Evolutionary conservation across 2,113 vertebrate species (phyloP), one percentile per base, ranked within the genome.

Genomic region (Junco hyemalis): DNA sequence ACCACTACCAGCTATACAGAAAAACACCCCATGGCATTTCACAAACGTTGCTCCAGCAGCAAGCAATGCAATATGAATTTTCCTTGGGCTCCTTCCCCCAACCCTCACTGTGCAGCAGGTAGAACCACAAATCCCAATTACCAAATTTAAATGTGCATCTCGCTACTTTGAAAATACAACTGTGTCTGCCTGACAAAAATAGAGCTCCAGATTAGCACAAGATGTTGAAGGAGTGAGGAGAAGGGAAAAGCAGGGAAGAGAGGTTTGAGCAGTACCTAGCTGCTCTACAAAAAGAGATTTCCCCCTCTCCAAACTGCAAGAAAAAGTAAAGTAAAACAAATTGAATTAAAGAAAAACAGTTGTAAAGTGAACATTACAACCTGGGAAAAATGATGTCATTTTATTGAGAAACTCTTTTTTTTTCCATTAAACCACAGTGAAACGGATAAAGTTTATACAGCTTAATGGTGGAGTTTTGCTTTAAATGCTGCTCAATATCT

Each of bases 271-370:
- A 64, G 68, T 53, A 77, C 68, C 71, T 73, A 48, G 51, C 35
- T 90, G 69, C 80, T 78, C 40, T 60, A 45, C 0, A 0, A 17
- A 38, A 63, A 72, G 61, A 95, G 25, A 83, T 33, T 40, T 73
- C 28, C 65, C 53, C 38, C 60, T 64, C 36, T 74, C 40, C 36
- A 40, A 92, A 92, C 36, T 68, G 79, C 42, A 74, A 90, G 69
- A 38, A 96, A 93, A 96, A 96, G 82, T 60, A 78, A 96, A 95
- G 90, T 93, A 95, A 97, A 96, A 95, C 95, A 97, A 95, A 96
- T 76, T 90, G 95, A 96, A 97, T 96, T 96, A 97, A 97, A 97
- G 93, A 94, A 96, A 96, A 95, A 96, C 94, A 95, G 93, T 93
- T 96, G 88, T 91, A 96, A 97, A 97, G 74, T 10, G 92, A 96